Conservation (phyloP, 2,113 vertebrate species). For the Zootoca vivipara region DNA sequence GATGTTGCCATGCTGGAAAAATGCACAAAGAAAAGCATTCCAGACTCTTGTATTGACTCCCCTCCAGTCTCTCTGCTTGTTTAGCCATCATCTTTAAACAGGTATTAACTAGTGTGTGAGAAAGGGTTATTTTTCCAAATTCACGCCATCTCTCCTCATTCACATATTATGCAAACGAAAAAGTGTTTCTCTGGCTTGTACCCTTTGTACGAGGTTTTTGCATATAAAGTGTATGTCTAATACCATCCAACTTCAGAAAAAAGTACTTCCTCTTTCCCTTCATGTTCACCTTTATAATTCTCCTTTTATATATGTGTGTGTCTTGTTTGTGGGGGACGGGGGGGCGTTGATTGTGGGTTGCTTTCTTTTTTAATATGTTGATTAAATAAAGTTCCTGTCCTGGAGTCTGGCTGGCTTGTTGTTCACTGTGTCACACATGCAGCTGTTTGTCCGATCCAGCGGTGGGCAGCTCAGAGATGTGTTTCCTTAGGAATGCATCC, state of each 20-base stretch:
- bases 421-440: background rate
- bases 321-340: background rate
- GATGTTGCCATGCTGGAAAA: background rate
- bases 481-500: background rate
- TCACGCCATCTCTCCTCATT: background rate
- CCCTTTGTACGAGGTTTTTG: rapidly evolving
- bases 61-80: background rate
- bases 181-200: background rate
- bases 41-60: background rate
- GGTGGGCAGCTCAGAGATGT: background rate
- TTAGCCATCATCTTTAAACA: background rate
- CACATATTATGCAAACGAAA: slow-evolving; percentile 1
- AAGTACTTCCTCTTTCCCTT: background rate
- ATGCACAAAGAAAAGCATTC: background rate
- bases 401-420: background rate
- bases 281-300: slow-evolving; percentile 6
- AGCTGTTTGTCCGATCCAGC: background rate
- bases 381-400: slow-evolving; percentile 39
- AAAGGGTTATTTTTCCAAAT: background rate
- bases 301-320: slow-evolving; percentile 12
- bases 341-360: background rate
- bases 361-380: background rate
- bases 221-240: background rate
- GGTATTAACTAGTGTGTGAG: background rate
- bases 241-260: background rate